These are phyloP conservation scores for Melanerpes aurifrons DNA, from an alignment of 2,113 vertebrate species.

Conservation along the genomic window DNA sequence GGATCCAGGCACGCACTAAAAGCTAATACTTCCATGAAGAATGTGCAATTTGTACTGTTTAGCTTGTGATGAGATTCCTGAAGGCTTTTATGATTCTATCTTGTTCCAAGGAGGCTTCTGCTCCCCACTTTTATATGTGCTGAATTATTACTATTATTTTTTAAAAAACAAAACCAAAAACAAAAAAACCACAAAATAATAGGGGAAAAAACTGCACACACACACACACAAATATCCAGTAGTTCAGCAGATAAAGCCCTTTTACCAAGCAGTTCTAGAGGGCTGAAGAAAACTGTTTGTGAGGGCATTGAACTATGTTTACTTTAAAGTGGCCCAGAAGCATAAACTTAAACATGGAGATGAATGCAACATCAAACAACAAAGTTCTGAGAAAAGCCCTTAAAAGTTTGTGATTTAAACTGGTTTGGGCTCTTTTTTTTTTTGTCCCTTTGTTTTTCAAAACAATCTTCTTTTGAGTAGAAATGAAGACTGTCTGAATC, in stretches of 20 bases:
- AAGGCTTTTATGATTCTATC: slow-evolving; percentile 79
- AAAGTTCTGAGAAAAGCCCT: slow-evolving; percentile 39
- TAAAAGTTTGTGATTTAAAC: slow-evolving; percentile 37
- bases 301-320: slow-evolving; percentile 68
- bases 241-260: slow-evolving; percentile 67
- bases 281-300: slow-evolving; percentile 65
- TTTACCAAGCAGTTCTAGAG: slow-evolving; percentile 72
- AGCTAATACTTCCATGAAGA: slow-evolving; percentile 81
- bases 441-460: not conserved
- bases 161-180: not conserved
- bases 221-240: slow-evolving; percentile 35
- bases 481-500: slow-evolving; percentile 53
- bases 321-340: slow-evolving; percentile 51
- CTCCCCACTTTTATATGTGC: slow-evolving; percentile 71
- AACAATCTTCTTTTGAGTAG: slow-evolving; percentile 16
- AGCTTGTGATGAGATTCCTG: slow-evolving; percentile 79
- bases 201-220: slow-evolving; percentile 49
- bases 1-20: slow-evolving; percentile 78
- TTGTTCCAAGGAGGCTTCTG: slow-evolving; percentile 75
- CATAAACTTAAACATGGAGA: slow-evolving; percentile 8
- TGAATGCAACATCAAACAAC: not conserved
- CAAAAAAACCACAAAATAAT: slow-evolving; percentile 57
- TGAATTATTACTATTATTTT: not conserved
- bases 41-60: slow-evolving; percentile 82
- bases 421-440: not conserved